Evolutionary conservation across 2,113 vertebrate genomes (phyloP), one percentile per base, ranked within the genome.

Genomic region (Dolichallabes microphthalmus): DNA sequence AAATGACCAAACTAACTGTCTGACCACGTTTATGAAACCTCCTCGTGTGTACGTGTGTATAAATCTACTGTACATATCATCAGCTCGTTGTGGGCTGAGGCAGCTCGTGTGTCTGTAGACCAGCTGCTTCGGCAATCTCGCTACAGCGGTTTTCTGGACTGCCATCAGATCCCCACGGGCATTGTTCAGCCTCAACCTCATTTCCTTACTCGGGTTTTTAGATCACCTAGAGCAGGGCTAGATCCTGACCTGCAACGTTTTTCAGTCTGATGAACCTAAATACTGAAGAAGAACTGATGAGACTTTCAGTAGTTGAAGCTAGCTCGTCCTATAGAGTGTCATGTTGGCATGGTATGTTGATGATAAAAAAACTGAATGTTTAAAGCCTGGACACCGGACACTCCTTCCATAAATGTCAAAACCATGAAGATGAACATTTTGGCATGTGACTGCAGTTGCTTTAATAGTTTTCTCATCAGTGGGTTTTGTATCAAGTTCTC

Each of bases 81-180:
- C 64, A 27, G 53, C 60, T 60, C 60, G 74, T 84, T 35, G 35
- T 87, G 78, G 78, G 15, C 69, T 63, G 32, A 30, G 39, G 61
- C 25, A 14, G 61, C 68, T n/a, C 83, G 86, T 76, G 74, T 71
- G 66, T 81, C 78, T 86, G 68, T 61, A 53, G 30, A 82, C 61
- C 83, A 88, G 87, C 83, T 88, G 87, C 79, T 82, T 60, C 22
- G 77, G 81, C 71, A 74, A 87, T 93, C 92, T 92, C 90, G 90
- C 91, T 89, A 92, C 93, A 90, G 88, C 86, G 87, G 90, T 85
- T 89, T 90, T 91, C 88, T 85, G 63, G 76, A 79, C 75, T 80
- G 75, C 64, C 83, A 39, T 69, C 76, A 57, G 83, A 85, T 85
- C 64, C 64, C 64, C 15, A 25, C 30, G 50, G 53, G 63, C 84